Base-by-base conservation (phyloP, 2,113 vertebrate species). In the Arvicanthis niloticus region DNA sequence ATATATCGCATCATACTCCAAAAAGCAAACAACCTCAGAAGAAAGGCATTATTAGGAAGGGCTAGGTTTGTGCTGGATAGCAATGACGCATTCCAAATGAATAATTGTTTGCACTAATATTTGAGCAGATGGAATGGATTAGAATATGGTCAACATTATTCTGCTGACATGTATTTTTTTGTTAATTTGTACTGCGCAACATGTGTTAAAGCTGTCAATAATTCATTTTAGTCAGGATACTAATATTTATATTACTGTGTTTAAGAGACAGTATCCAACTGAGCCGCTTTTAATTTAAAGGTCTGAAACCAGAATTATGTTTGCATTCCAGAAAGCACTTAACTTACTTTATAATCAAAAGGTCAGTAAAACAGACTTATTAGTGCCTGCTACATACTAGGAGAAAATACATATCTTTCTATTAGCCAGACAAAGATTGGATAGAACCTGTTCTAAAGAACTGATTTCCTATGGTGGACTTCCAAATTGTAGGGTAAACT, bases 51-150 rank as follows among this genome's bases (percentile, higher is more conserved):
- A 98, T 98, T 98, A 97, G 98, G 96, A 98, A 98, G 96, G 97
- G 98, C 96, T 97, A 97, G 97, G 97, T 98, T 98, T 98, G 96
- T 95, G 91, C 96, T 97, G 98, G 98, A 98, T 98, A 98, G 98
- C 99, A 99, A 97, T 98, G 99, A 98, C 98, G 98, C 98, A 98
- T 99, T 98, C 98, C 98, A 99, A 99, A 99, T 98, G 99, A 99
- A 98, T 99, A 99, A 99, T 99, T 99, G 99, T 99, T 99, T 98
- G 98, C 98, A 98, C 98, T 99, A 99, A 99, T 99, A 99, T 99
- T 99, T 99, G 99, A 99, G 99, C 99, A 99, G 99, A 99, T 99
- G 99, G 99, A 99, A 99, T 99, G 99, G 99, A 99, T 99, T 99
- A 99, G 99, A 98, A 98, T 98, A 99, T 98, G 98, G 99, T 99